phyloP scores from a whole-genome alignment of 2,113 vertebrate species.

The Eclectus roratus region DNA sequence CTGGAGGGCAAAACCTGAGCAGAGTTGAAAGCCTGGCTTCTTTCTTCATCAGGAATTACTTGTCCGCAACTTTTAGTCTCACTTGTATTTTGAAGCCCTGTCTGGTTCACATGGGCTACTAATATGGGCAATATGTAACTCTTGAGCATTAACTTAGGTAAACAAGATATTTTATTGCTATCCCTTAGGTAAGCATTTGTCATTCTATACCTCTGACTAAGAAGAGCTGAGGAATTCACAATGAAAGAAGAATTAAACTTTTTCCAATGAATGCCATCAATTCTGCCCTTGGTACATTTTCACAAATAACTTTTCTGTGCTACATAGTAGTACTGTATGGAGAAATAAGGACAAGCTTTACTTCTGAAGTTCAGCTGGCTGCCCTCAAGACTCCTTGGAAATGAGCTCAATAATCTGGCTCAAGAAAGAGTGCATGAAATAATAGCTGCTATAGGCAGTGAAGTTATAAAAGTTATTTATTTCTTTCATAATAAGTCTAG shows the following conservation, averaged over 20 bases:
- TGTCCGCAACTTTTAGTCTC: neutral
- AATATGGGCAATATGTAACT: neutral
- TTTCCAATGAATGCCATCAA: neutral
- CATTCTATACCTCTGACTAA: neutral
- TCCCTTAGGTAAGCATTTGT: neutral
- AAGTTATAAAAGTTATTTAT: constrained; percentile 53
- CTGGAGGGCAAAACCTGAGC: neutral
- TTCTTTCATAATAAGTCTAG: constrained; percentile 3
- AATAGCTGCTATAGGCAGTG: constrained; percentile 9
- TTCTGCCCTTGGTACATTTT: neutral
- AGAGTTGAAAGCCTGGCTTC: neutral
- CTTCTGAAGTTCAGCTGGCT: constrained; percentile 1
- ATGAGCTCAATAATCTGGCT: constrained; percentile 11
- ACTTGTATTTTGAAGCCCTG: neutral
- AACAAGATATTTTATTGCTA: neutral
- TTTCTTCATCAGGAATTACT: neutral
- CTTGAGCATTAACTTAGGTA: neutral
- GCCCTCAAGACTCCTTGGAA: constrained; percentile 13
- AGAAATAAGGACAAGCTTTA: constrained; percentile 14
- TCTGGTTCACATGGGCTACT: neutral
- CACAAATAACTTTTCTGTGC: neutral
- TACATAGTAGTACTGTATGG: neutral
- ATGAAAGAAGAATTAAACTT: neutral
- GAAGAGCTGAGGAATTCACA: neutral
- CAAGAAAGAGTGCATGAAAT: constrained; percentile 22